Evolutionary conservation across 2,797 vertebrate genomes (phyloP), one percentile per base, ranked within the genome.

Genomic region (Euphonia xanthogaster): DNA sequence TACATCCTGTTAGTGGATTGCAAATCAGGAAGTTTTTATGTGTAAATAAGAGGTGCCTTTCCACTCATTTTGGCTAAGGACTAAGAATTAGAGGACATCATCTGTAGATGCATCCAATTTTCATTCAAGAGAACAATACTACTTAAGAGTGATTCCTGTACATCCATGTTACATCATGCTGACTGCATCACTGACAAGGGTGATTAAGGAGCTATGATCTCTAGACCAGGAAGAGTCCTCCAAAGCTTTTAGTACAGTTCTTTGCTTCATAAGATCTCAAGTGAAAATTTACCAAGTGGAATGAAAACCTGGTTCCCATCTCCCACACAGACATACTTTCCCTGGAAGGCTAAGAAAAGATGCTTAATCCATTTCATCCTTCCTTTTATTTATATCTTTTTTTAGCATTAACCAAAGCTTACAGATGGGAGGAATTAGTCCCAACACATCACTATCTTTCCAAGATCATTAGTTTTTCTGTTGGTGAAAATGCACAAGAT

Each of bases 361-460:
- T 54, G 22, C 37, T 15, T 81, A 75, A 91, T 88, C 39, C 7
- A 21, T 84, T 81, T 90, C 33, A 84, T 72, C 70, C 50, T 91
- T 88, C 86, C 24, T 93, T 94, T 88, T 66, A 86, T 95, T 86
- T 50, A 12, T 78, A 78, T 28, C 66, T 91, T 66, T 93, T 91
- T 95, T 86, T 90, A 86, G 51, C 55, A 76, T 70, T 42, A 91
- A 80, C 58, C 22, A 67, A 83, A 83, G 57, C 39, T 37, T 75
- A 48, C 58, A 80, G 39, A 74, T 93, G 68, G 85, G 57, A 90
- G 79, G 44, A 88, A 91, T 91, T 91, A 45, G 19, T 86, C 47
- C 93, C 57, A 75, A 86, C 65, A 55, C 47, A 62, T 90, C 66
- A 48, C 65, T 68, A 5, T 84, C 73, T 86, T 86, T 51, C n/a